Evolutionary conservation across 2,888 invertebrate species (phyloP).

Genomic region (Argyra leucocephala): DNA sequence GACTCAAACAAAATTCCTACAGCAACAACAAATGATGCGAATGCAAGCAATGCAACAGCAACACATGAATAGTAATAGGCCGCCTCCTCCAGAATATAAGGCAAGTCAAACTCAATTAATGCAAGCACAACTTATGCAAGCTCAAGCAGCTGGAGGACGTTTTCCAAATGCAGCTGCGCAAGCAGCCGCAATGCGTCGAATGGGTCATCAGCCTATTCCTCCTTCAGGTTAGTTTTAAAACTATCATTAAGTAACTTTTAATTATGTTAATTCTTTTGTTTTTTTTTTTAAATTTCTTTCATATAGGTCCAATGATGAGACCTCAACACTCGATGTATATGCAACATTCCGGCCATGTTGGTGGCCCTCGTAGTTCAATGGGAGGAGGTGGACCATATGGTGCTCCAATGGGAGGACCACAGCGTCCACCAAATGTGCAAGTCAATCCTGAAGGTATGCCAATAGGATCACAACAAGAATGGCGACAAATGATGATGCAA

Average conservation of each 20-base stretch:
- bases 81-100: slow-evolving; percentile 81
- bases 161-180: slow-evolving; percentile 48
- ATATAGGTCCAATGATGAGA: slow-evolving; percentile 57
- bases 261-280: slow-evolving; percentile 1
- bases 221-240: slow-evolving; percentile 54
- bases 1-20: slow-evolving; percentile 56
- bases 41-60: slow-evolving; percentile 40
- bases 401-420: slow-evolving; percentile 45
- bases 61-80: slow-evolving; percentile 50
- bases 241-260: slow-evolving; percentile 7
- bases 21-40: slow-evolving; percentile 55
- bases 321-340: slow-evolving; percentile 52
- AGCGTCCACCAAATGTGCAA: slow-evolving; percentile 51
- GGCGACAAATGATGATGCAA: slow-evolving; percentile 45
- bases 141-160: slow-evolving; percentile 42
- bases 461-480: slow-evolving; percentile 42
- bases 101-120: slow-evolving; percentile 46
- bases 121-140: slow-evolving; percentile 50
- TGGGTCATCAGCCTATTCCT: slow-evolving; percentile 63
- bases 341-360: slow-evolving; percentile 38
- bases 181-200: slow-evolving; percentile 50
- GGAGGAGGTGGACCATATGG: slow-evolving; percentile 39
- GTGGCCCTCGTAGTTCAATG: slow-evolving; percentile 34
- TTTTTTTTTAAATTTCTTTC: slow-evolving; percentile 17
- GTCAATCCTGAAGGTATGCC: slow-evolving; percentile 51